Evolutionary conservation across 2,888 invertebrate species (phyloP), one percentile per base, ranked within the genome.

Genomic region (Caenorhabditis japonica): DNA sequence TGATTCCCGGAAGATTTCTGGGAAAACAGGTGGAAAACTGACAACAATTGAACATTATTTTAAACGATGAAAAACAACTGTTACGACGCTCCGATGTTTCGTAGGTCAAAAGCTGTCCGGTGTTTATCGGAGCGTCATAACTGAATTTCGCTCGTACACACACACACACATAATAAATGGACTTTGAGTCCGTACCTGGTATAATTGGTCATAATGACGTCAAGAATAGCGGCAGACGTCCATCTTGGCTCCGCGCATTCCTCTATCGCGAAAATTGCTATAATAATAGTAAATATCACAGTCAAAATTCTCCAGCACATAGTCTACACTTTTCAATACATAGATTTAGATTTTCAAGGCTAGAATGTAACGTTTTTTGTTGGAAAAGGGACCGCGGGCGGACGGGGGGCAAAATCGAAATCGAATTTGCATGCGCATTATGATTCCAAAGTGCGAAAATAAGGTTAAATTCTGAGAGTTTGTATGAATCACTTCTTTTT

Each of bases 1-100:
- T 62, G 8, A 66, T 64, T 10, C 71, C 75, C 7, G 84, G 84
- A 12, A 74, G 51, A 12, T 49, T 53, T 58, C 68, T 56, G 47
- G 12, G 61, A 69, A 7, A 1, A 13, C 8, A 4, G 15, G 5
- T 27, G 13, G 30, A 10, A 30, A 30, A 30, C 5, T 30, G 30
- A 30, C 30, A 5, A 30, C 5, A 30, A 30, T 30, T 30, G 30
- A 30, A 34, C 7, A 34, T 10, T 34, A 10, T 34, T 34, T 7
- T 10, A 10, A 34, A 10, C 7, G 34, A 34, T 34, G 34, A 12
- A 12, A 34, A 10, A 12, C 34, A 12, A 7, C 12, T 34, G 34
- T 10, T 34, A 7, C 7, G 7, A 10, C 34, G 7, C n/a, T n/a
- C n/a, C n/a, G n/a, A n/a, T n/a, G n/a, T n/a, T n/a, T n/a, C n/a